phyloP scores from a whole-genome alignment of 2,888 invertebrate species.

The Sinelater perroti region DNA sequence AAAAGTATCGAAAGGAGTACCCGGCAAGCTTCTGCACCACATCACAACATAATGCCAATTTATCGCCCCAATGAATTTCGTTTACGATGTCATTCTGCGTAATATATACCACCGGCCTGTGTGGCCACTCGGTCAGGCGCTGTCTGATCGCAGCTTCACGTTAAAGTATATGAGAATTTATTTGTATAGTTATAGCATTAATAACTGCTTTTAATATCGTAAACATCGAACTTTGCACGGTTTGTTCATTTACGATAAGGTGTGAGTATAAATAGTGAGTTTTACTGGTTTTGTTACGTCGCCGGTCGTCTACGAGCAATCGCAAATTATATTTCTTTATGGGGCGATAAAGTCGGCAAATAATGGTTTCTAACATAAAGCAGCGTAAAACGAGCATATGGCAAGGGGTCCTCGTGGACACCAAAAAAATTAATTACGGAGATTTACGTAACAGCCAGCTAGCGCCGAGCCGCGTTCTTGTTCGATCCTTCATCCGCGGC shows the following conservation, averaged over 20 bases:
- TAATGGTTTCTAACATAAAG: constrained; percentile 38
- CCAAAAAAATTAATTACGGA: constrained; percentile 26
- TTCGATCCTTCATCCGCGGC: neutral
- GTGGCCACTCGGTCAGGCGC: constrained; percentile 33
- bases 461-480: no score
- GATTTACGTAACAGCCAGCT: constrained; percentile 15
- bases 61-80: constrained; percentile 33
- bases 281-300: constrained; percentile 38
- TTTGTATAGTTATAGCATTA: constrained; percentile 42
- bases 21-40: constrained; percentile 11
- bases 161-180: constrained; percentile 41
- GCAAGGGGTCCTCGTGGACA: constrained; percentile 21
- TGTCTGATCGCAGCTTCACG: constrained; percentile 33
- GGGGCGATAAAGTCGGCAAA: constrained; percentile 35
- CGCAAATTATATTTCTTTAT: constrained; percentile 38
- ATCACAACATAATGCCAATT: constrained; percentile 25
- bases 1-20: constrained; percentile 16
- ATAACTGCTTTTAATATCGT: constrained; percentile 44
- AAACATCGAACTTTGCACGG: constrained; percentile 41
- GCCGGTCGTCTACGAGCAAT: constrained; percentile 27
- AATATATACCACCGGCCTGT: constrained; percentile 33
- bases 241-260: constrained; percentile 38
- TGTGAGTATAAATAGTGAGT: constrained; percentile 36
- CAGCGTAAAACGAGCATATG: constrained; percentile 26
- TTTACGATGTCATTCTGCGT: constrained; percentile 36